Evolutionary conservation across 1,140 invertebrate species (phyloP).

Genomic region (Dinoponera quadriceps): DNA sequence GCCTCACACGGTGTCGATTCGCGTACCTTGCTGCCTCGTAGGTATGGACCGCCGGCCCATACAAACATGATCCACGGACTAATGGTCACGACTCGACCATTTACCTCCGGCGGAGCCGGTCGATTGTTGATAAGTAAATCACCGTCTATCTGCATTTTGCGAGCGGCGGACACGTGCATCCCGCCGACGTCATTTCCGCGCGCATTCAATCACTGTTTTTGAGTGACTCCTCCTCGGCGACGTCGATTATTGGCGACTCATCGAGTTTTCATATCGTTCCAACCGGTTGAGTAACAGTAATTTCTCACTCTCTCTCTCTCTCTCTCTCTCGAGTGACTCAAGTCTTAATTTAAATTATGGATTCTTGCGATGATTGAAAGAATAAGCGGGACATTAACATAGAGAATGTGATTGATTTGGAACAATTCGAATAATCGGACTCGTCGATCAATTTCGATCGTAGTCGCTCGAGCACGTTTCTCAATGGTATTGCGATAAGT

Average conservation of each 20-base stretch:
- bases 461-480: too few relatives aligned
- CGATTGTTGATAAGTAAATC: conserved; percentile 86
- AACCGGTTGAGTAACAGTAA: neutral
- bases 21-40: conserved; percentile 67
- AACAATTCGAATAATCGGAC: neutral
- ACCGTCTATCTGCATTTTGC: conserved; percentile 83
- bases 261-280: neutral
- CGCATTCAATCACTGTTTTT: conserved; percentile 18
- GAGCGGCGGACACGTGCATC: conserved; percentile 65
- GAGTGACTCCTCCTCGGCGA: conserved; percentile 9
- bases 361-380: neutral
- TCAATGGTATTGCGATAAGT: too few relatives aligned
- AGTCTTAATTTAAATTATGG: neutral
- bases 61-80: conserved; percentile 76
- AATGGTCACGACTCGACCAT: conserved; percentile 86
- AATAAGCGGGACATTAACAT: neutral
- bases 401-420: neutral
- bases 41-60: conserved; percentile 65
- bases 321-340: neutral
- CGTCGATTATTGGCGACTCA: conserved; percentile 20
- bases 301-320: too few relatives aligned
- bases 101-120: conserved; percentile 85
- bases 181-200: conserved; percentile 12
- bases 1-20: conserved; percentile 66
- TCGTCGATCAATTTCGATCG: too few relatives aligned